Conservation (phyloP, 2,113 vertebrate genomes). For the Tursiops truncatus region DNA sequence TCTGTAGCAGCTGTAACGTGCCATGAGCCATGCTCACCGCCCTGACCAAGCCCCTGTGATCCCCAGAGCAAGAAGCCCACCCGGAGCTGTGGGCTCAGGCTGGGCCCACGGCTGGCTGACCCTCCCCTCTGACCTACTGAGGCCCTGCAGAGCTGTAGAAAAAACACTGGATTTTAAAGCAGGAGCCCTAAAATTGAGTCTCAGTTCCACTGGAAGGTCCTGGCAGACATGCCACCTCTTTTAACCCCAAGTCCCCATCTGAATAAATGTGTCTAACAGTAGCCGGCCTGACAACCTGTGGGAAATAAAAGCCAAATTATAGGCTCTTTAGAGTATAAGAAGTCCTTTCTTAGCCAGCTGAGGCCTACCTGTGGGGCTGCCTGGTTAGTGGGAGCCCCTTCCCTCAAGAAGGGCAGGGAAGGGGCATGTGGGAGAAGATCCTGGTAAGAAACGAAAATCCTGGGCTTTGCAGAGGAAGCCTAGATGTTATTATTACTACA, state of each 20-base stretch:
- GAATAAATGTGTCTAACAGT: background rate
- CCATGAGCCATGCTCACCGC: fast-evolving
- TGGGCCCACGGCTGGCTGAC: fast-evolving
- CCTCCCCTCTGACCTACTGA: background rate
- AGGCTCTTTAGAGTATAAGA: background rate
- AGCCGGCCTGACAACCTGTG: background rate
- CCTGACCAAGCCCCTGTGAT: background rate
- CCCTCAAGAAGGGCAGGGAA: background rate
- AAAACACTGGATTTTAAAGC: background rate
- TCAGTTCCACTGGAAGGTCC: background rate
- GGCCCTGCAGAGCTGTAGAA: background rate
- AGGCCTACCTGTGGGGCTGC: background rate
- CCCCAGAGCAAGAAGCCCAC: background rate
- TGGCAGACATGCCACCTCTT: fast-evolving
- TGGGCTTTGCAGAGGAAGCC: background rate
- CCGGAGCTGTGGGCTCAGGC: background rate
- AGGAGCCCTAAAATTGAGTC: background rate
- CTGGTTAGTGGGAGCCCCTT: background rate
- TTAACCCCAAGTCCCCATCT: too few relatives aligned
- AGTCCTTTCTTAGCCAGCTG: background rate
- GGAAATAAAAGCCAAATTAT: background rate
- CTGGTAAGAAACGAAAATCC: background rate
- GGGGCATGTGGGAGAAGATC: background rate
- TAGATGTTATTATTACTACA: background rate
- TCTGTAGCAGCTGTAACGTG: fast-evolving